Conservation (phyloP, 2,113 vertebrate species). For the Syngnathoides biaculeatus region DNA sequence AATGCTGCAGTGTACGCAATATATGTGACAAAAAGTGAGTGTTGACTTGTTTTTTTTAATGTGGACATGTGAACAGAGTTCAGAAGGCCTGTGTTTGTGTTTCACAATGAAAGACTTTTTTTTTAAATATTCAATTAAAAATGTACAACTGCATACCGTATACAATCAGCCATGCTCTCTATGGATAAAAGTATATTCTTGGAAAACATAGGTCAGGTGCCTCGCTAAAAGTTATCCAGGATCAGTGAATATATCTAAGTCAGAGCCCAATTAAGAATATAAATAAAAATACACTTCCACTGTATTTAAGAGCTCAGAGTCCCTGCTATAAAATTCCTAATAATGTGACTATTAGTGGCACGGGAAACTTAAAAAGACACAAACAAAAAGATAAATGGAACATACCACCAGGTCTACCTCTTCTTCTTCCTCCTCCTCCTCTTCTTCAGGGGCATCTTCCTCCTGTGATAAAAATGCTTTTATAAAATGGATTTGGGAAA, state of each 20-base stretch:
- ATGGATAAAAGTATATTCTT: too few species aligned
- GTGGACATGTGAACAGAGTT: too few species aligned
- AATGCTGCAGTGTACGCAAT: too few species aligned
- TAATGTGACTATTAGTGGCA: neutral
- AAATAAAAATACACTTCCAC: too few species aligned
- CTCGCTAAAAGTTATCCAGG: too few species aligned
- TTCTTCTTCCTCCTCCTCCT: conserved; percentile 54
- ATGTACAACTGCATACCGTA: neutral
- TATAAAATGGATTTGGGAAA: neutral
- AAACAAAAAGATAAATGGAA: neutral
- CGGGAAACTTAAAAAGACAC: neutral
- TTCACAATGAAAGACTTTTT: too few species aligned
- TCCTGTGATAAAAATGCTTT: conserved; percentile 18
- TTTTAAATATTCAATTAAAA: neutral
- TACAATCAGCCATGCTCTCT: neutral
- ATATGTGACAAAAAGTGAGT: too few species aligned
- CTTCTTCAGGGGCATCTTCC: conserved; percentile 50
- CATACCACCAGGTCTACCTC: conserved; percentile 67
- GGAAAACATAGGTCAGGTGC: too few species aligned
- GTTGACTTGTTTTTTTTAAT: too few species aligned
- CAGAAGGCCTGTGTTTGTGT: neutral
- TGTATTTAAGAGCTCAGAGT: too few species aligned
- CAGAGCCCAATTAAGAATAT: too few species aligned
- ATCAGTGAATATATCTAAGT: too few species aligned
- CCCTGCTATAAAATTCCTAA: neutral